These are phyloP conservation scores for Alloscopus bannaensis DNA, from an alignment of 2,888 invertebrate species.

Conservation along the genomic window DNA sequence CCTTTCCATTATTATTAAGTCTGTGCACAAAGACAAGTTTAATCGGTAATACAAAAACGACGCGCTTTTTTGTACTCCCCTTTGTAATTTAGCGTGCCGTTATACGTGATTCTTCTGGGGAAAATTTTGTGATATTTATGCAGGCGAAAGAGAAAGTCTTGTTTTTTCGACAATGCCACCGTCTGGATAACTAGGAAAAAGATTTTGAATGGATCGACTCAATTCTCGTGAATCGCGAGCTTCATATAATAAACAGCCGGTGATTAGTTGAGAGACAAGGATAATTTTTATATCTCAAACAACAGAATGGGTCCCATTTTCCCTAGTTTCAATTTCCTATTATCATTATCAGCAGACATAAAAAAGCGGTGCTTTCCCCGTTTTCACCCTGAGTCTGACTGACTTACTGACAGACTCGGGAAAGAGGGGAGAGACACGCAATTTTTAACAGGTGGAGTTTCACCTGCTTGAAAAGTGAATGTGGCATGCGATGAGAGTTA, in stretches of 20 bases:
- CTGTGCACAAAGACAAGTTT: too few relatives aligned
- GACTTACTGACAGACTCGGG: constrained; percentile 10
- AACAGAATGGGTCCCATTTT: not conserved
- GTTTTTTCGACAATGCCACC: not conserved
- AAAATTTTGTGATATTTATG: too few relatives aligned
- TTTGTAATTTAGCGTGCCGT: constrained; percentile 39
- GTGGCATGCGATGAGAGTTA: constrained; percentile 1
- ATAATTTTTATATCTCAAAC: too few relatives aligned
- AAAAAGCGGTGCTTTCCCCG: too few relatives aligned
- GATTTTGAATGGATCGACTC: too few relatives aligned
- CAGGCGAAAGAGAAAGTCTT: constrained; percentile 12
- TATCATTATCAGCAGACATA: constrained; percentile 2
- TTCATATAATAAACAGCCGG: too few relatives aligned
- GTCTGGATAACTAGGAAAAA: not conserved
- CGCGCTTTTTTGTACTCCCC: constrained; percentile 31
- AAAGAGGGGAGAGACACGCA: not conserved
- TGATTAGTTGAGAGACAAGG: too few relatives aligned
- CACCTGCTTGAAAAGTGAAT: not conserved
- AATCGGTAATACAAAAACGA: not conserved
- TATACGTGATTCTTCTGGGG: constrained; percentile 30
- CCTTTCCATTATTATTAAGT: too few relatives aligned
- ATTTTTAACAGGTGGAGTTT: constrained; percentile 5
- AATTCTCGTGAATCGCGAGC: too few relatives aligned
- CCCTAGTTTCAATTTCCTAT: not conserved
- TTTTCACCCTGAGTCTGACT: not conserved